phyloP scores from a whole-genome alignment of 2,797 vertebrate species.

The Knipowitschia caucasica region DNA sequence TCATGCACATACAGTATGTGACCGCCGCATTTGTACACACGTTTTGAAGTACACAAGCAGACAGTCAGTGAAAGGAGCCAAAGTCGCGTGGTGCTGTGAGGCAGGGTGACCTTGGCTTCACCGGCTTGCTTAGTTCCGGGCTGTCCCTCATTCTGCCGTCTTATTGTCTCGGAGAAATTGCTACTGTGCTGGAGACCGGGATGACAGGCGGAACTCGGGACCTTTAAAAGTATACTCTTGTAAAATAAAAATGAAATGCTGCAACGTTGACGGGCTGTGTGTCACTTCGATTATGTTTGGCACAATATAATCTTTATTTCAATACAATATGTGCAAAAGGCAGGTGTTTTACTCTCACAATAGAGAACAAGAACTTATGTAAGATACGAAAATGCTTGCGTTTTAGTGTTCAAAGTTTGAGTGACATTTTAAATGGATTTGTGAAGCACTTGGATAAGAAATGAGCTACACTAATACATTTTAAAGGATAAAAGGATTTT shows the following conservation, averaged over 20 bases:
- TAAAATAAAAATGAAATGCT: background rate
- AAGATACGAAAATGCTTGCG: too few relatives aligned
- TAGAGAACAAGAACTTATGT: too few relatives aligned
- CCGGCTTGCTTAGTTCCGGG: background rate
- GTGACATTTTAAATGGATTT: too few relatives aligned
- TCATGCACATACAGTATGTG: too few relatives aligned
- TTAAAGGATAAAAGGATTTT: too few relatives aligned
- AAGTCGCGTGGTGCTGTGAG: background rate
- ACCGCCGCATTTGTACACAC: too few relatives aligned
- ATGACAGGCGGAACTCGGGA: background rate
- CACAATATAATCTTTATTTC: background rate
- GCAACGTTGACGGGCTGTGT: background rate
- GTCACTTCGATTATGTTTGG: background rate
- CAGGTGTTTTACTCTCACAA: too few relatives aligned
- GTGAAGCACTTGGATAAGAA: too few relatives aligned
- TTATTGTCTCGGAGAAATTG: slow-evolving; percentile 1
- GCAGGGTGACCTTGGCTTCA: slow-evolving; percentile 1
- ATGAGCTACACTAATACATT: too few relatives aligned
- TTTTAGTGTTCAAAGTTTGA: too few relatives aligned
- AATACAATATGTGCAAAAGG: too few relatives aligned
- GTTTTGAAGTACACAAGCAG: background rate
- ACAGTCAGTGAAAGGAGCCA: background rate
- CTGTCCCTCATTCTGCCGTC: background rate
- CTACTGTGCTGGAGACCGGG: background rate
- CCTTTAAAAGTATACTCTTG: background rate